Evolutionary conservation across 2,888 invertebrate genomes (phyloP).

Genomic region (Caenorhabditis sp.): DNA sequence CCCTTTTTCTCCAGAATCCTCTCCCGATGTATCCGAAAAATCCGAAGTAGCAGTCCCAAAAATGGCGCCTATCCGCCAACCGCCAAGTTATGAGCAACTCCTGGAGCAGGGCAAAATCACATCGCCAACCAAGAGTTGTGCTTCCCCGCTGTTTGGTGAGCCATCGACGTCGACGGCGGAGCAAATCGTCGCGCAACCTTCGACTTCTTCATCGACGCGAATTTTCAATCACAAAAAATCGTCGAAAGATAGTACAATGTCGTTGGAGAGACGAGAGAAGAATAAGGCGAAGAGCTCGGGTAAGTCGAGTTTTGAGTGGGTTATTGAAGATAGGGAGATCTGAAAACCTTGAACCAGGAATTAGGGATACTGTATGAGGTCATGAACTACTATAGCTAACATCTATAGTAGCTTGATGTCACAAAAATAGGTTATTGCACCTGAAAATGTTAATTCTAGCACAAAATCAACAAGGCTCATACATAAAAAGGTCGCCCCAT

Average conservation of each 20-base stretch:
- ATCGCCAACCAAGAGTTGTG: slow-evolving; percentile 24
- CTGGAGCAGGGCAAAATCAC: slow-evolving; percentile 46
- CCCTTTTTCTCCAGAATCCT: neutral
- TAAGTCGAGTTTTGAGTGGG: neutral
- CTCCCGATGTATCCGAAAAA: neutral
- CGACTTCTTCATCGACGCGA: neutral
- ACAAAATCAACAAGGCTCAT: no score
- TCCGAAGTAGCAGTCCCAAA: slow-evolving; percentile 10
- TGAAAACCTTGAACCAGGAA: no score
- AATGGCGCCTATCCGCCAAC: slow-evolving; percentile 45
- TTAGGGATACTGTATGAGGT: no score
- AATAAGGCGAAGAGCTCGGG: neutral
- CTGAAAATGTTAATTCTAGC: no score
- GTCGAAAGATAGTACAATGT: neutral
- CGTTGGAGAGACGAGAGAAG: neutral
- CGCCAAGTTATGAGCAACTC: slow-evolving; percentile 49
- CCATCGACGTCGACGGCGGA: neutral
- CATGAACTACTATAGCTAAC: no score
- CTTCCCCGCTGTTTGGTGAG: neutral
- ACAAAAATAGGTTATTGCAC: no score
- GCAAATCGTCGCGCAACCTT: neutral
- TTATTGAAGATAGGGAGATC: no score
- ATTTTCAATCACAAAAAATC: neutral
- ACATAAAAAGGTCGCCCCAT: no score
- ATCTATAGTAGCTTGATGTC: no score